phyloP scores from a whole-genome alignment of 2,797 vertebrate genomes.

The Hoplostethus atlanticus region DNA sequence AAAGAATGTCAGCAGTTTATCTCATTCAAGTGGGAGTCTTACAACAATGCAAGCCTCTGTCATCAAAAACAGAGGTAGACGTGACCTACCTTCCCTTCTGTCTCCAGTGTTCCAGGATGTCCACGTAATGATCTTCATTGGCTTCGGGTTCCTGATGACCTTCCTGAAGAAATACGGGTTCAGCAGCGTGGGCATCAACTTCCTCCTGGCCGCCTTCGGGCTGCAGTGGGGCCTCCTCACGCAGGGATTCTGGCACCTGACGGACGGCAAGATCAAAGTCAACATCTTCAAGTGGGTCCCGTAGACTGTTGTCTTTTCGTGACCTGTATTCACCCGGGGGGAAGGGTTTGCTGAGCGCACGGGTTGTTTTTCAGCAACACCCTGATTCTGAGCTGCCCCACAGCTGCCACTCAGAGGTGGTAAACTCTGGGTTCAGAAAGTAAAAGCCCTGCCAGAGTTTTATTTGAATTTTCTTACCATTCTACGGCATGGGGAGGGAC shows the following conservation, averaged over 20 bases:
- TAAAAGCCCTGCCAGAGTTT: too few species aligned
- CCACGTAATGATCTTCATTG: conserved; percentile 97
- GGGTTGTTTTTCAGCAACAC: background rate
- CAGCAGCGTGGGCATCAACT: conserved; percentile 93
- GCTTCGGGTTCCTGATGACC: conserved; percentile 98
- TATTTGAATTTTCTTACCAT: too few species aligned
- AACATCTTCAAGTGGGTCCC: conserved; percentile 80
- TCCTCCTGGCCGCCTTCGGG: conserved; percentile 94
- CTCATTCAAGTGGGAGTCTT: conserved; percentile 9
- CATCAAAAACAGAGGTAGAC: background rate
- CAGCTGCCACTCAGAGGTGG: too few species aligned
- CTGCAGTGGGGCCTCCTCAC: conserved; percentile 94
- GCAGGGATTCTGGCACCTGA: conserved; percentile 88
- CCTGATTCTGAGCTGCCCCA: background rate
- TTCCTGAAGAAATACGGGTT: conserved; percentile 97
- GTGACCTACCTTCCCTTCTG: conserved; percentile 34
- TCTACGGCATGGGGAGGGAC: too few species aligned
- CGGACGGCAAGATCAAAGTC: conserved; percentile 79
- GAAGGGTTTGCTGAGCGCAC: background rate
- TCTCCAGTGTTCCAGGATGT: conserved; percentile 95
- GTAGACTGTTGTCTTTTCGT: background rate
- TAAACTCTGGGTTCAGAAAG: too few species aligned
- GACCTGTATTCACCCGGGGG: background rate
- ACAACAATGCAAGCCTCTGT: conserved; percentile 17
- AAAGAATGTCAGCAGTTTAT: conserved; percentile 1